Evolutionary conservation across 92 coral and sea anemone species (phyloP).

Genomic region (Parazoanthus atlanticus): DNA sequence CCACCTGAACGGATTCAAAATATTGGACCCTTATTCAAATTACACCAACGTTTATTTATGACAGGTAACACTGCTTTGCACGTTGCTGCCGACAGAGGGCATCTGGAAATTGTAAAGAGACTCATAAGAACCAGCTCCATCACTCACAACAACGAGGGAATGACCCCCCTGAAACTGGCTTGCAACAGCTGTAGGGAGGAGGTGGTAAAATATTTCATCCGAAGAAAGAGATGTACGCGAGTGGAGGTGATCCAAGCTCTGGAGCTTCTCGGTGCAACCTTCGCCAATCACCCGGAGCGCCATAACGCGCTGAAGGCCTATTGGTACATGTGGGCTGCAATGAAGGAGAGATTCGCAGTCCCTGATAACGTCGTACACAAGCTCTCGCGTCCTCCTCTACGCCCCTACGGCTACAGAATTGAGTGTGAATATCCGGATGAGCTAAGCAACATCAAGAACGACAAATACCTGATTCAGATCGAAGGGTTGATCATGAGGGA

Average conservation of each 20-base stretch:
- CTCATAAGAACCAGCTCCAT: conserved; percentile 48
- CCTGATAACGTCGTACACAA: conserved; percentile 63
- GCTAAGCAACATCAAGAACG: conserved; percentile 51
- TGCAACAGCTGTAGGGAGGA: conserved; percentile 68
- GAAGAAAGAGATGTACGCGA: conserved; percentile 55
- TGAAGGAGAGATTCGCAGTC: conserved; percentile 58
- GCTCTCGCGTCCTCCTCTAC: conserved; percentile 63
- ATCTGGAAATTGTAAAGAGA: conserved; percentile 50
- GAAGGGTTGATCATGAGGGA: conserved; percentile 71
- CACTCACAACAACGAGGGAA: conserved; percentile 54
- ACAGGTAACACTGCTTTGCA: conserved; percentile 72
- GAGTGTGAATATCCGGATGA: conserved; percentile 72
- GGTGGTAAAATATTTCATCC: conserved; percentile 59
- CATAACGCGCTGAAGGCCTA: conserved; percentile 54
- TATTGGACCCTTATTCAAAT: not conserved
- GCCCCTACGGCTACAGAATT: conserved; percentile 65
- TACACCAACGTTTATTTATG: not conserved
- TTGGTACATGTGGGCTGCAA: conserved; percentile 65
- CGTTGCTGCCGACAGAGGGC: conserved; percentile 66
- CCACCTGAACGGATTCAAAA: too few relatives aligned
- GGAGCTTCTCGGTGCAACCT: conserved; percentile 69
- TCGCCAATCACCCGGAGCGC: conserved; percentile 65
- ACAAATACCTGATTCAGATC: conserved; percentile 52
- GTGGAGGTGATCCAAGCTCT: conserved; percentile 63
- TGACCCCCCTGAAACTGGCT: conserved; percentile 72